phyloP scores from a whole-genome alignment of 2,797 vertebrate species.

The Hydrophis major region DNA sequence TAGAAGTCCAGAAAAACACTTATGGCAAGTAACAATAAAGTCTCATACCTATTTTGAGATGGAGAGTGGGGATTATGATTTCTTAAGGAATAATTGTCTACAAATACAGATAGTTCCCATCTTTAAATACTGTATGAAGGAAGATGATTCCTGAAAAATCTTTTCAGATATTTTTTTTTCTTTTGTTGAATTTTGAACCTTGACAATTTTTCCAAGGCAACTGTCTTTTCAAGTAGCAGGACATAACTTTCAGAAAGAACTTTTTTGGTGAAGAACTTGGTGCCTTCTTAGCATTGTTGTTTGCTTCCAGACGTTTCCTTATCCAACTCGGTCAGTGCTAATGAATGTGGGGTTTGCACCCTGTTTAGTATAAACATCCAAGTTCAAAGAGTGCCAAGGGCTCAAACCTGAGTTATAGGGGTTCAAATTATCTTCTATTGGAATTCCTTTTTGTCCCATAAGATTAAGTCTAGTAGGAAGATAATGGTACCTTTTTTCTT shows the following conservation, averaged over 20 bases:
- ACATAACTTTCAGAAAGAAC: background rate
- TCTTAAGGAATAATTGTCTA: background rate
- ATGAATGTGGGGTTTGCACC: background rate
- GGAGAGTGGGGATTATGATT: background rate
- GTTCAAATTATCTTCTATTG: background rate
- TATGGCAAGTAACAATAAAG: background rate
- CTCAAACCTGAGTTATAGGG: background rate
- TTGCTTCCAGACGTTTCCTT: background rate
- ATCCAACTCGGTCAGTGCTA: background rate
- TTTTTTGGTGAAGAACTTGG: background rate
- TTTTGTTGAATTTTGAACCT: background rate
- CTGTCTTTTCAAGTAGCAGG: background rate
- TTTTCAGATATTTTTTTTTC: background rate
- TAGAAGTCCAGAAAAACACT: background rate
- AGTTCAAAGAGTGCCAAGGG: background rate
- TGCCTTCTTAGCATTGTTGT: background rate
- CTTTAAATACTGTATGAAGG: background rate
- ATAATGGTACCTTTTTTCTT: background rate
- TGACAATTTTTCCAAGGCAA: background rate
- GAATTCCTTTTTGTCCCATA: background rate
- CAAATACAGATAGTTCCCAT: background rate
- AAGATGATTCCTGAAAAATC: background rate
- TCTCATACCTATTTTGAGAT: background rate
- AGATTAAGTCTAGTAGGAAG: background rate
- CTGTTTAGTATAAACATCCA: background rate